Conservation (phyloP, 1,140 invertebrate species). For the Cecropterus lyciades region DNA sequence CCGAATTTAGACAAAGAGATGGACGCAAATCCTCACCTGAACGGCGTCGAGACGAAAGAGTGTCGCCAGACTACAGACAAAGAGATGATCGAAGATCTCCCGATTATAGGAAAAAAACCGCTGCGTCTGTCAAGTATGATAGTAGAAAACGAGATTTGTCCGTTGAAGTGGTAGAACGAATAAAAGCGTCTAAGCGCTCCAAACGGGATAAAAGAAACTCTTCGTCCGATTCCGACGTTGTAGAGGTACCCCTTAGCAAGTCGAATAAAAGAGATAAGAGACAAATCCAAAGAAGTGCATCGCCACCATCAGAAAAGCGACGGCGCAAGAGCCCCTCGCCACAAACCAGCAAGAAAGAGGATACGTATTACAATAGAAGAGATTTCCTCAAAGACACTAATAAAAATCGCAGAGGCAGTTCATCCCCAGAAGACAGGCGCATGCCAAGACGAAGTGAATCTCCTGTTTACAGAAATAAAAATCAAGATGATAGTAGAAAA, state of each 20-base stretch:
- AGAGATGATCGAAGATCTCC: conserved; percentile 49
- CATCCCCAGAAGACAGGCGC: conserved; percentile 40
- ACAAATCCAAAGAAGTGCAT: conserved; percentile 37
- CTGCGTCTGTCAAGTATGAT: conserved; percentile 63
- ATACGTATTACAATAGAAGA: conserved; percentile 49
- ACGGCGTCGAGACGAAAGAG: conserved; percentile 43
- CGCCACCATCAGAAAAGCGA: conserved; percentile 66
- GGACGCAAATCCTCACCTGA: conserved; percentile 4
- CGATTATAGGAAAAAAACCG: conserved; percentile 58
- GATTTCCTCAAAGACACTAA: conserved; percentile 36
- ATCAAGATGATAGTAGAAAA: conserved; percentile 47
- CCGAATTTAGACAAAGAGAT: conserved; percentile 9
- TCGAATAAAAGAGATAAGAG: conserved; percentile 55
- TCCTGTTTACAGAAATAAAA: conserved; percentile 52
- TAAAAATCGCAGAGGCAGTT: conserved; percentile 42
- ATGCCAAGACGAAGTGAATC: conserved; percentile 54
- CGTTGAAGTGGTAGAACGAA: conserved; percentile 47
- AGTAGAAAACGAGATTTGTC: conserved; percentile 59
- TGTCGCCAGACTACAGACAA: conserved; percentile 52
- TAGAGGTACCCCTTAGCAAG: conserved; percentile 47
- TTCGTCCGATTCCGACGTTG: conserved; percentile 51
- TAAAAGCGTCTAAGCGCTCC: conserved; percentile 42
- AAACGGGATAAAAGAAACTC: conserved; percentile 50
- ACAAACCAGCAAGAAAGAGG: conserved; percentile 50
- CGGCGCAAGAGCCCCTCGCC: conserved; percentile 57